These are phyloP conservation scores for Gambusia affinis DNA, from an alignment of 2,113 vertebrate species.

Conservation along the genomic window DNA sequence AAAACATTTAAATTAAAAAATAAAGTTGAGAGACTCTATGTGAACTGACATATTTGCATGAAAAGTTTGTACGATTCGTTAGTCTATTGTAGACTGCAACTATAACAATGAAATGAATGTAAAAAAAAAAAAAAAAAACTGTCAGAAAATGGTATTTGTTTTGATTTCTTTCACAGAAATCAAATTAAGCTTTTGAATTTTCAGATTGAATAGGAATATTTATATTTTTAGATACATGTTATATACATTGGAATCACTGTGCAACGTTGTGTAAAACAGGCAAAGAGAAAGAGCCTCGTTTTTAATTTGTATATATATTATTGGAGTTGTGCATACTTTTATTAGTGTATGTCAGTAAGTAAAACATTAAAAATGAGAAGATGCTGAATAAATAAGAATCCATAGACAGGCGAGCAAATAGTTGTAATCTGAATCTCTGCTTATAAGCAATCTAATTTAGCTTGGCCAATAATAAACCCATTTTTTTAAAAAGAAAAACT, in stretches of 20 bases:
- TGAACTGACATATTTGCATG: constrained; percentile 62
- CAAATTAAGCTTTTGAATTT: too few species aligned
- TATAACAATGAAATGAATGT: constrained; percentile 23
- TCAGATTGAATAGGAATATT: neutral
- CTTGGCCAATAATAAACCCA: constrained; percentile 35
- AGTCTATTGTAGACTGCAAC: constrained; percentile 26
- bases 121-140: neutral
- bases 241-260: neutral
- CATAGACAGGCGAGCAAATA: constrained; percentile 22
- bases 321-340: neutral
- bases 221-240: neutral
- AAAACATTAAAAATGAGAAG: neutral
- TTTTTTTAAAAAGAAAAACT: constrained; percentile 44
- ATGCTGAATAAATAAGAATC: constrained; percentile 5
- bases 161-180: neutral
- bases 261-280: neutral
- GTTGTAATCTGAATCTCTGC: constrained; percentile 39
- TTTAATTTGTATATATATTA: neutral
- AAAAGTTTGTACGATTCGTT: constrained; percentile 60
- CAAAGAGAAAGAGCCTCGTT: neutral
- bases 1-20: constrained; percentile 60
- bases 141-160: neutral
- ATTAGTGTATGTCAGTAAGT: neutral
- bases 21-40: constrained; percentile 57
- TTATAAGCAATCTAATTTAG: constrained; percentile 57